phyloP scores from a whole-genome alignment of 2,797 vertebrate genomes.

The Rousettus madagascariensis region DNA sequence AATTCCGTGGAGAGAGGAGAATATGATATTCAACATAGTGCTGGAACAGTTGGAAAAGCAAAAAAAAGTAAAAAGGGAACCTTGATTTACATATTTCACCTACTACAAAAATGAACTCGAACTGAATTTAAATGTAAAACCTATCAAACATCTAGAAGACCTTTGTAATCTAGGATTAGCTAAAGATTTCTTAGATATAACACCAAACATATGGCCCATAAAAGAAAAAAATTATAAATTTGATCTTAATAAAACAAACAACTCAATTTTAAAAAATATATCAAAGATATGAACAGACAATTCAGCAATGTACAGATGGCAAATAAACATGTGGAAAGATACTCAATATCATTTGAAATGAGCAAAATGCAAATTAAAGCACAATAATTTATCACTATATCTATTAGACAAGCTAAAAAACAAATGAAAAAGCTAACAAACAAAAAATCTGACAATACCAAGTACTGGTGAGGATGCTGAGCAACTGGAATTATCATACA shows the following conservation, averaged over 20 bases:
- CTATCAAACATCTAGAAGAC: background rate
- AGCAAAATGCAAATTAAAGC: background rate
- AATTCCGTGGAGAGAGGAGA: background rate
- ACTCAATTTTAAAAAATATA: background rate
- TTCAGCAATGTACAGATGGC: background rate
- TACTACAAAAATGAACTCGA: background rate
- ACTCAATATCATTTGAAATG: background rate
- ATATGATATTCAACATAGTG: background rate
- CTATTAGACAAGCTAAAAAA: background rate
- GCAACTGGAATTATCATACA: no score
- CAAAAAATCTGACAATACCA: background rate
- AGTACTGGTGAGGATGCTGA: background rate
- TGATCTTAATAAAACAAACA: background rate
- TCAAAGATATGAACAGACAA: background rate
- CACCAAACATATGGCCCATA: background rate
- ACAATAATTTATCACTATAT: background rate
- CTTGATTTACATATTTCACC: background rate
- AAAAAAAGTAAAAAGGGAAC: background rate
- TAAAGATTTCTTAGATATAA: background rate
- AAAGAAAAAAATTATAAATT: background rate
- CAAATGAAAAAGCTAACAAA: background rate
- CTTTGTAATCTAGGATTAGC: background rate
- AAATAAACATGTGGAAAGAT: background rate
- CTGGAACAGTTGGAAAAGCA: background rate
- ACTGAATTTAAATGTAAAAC: background rate